These are phyloP conservation scores for Congeria kusceri DNA, from an alignment of 2,888 invertebrate species.

Conservation along the genomic window DNA sequence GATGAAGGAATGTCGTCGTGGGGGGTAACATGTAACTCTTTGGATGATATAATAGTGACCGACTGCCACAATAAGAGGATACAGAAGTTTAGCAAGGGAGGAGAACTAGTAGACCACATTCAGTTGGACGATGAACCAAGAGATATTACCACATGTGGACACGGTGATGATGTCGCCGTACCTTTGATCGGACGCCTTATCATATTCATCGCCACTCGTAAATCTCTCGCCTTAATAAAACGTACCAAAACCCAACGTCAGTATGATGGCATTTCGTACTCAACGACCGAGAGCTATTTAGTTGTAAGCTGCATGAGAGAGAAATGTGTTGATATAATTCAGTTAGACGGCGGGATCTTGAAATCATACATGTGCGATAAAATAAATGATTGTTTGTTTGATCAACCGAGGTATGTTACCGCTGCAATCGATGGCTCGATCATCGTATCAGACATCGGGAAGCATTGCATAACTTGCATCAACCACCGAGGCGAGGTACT, in stretches of 20 bases:
- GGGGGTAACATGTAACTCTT: slow-evolving; percentile 77
- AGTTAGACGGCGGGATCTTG: slow-evolving; percentile 69
- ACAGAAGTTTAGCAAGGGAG: slow-evolving; percentile 78
- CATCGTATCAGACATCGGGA: slow-evolving; percentile 74
- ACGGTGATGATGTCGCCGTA: slow-evolving; percentile 76
- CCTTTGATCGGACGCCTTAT: slow-evolving; percentile 74
- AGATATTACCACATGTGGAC: slow-evolving; percentile 74
- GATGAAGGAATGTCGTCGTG: slow-evolving; percentile 74
- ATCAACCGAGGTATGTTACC: slow-evolving; percentile 72
- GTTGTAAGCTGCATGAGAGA: slow-evolving; percentile 72
- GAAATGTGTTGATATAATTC: slow-evolving; percentile 72
- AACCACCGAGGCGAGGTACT: slow-evolving; percentile 64
- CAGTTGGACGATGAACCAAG: slow-evolving; percentile 78
- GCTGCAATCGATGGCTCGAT: slow-evolving; percentile 71
- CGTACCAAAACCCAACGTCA: slow-evolving; percentile 75
- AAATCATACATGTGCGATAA: slow-evolving; percentile 65
- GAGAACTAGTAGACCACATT: slow-evolving; percentile 78
- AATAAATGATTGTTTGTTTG: slow-evolving; percentile 64
- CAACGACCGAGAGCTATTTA: slow-evolving; percentile 59
- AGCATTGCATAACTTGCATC: slow-evolving; percentile 68
- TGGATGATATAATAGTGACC: slow-evolving; percentile 78
- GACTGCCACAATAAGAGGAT: slow-evolving; percentile 77
- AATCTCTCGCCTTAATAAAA: slow-evolving; percentile 67
- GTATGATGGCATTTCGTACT: slow-evolving; percentile 76
- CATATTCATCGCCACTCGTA: slow-evolving; percentile 70